Conservation (phyloP, 2,113 vertebrate species). For the Ciconia stormi region DNA sequence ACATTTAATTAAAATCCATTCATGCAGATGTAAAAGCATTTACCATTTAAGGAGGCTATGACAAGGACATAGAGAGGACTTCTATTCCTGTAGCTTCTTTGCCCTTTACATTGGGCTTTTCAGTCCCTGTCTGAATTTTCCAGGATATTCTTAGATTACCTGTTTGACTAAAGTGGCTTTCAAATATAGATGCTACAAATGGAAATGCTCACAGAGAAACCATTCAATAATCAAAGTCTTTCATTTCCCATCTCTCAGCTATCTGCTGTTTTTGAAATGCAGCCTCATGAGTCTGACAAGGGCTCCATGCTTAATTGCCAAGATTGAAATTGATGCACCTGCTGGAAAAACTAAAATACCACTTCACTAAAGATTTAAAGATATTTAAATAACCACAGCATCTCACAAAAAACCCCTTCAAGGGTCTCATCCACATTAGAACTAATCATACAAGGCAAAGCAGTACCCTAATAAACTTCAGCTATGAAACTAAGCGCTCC, state of each 20-base stretch:
- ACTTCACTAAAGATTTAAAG: not conserved
- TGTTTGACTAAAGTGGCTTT: slow-evolving; percentile 21
- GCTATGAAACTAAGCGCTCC: not conserved
- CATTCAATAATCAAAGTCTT: slow-evolving; percentile 34
- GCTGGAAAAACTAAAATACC: not conserved
- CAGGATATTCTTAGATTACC: slow-evolving; percentile 42
- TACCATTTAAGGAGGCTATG: slow-evolving; percentile 14
- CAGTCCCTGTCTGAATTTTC: not conserved
- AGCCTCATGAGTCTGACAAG: not conserved
- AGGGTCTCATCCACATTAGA: not conserved
- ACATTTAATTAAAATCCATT: slow-evolving; percentile 63
- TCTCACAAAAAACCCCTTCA: not conserved
- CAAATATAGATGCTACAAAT: slow-evolving; percentile 13
- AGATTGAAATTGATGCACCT: not conserved
- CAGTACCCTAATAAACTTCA: not conserved
- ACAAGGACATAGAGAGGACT: not conserved
- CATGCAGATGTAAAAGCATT: slow-evolving; percentile 22
- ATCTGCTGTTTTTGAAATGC: not conserved
- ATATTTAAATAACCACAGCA: not conserved
- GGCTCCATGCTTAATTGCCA: not conserved
- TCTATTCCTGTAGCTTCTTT: slow-evolving; percentile 30
- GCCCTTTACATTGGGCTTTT: not conserved
- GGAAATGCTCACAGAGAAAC: not conserved
- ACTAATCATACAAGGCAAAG: not conserved
- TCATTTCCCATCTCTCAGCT: slow-evolving; percentile 15